These are phyloP conservation scores for Rhabditophanes sp. DNA, from an alignment of 2,888 invertebrate species.

Conservation along the genomic window DNA sequence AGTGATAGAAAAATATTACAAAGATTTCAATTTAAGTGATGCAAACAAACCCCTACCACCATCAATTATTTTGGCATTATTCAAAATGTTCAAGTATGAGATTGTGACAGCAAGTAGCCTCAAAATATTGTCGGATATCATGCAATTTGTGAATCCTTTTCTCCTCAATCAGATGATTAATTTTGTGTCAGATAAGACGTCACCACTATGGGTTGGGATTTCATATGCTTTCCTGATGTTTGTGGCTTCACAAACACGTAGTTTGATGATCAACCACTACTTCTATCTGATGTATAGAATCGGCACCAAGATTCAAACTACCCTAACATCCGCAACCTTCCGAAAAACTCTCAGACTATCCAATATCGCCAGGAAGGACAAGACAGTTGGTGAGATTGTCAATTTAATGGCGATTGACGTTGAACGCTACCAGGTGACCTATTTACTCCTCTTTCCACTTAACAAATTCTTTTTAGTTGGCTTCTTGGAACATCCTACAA, in stretches of 20 bases:
- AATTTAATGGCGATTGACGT: conserved; percentile 51
- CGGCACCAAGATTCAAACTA: conserved; percentile 48
- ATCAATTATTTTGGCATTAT: conserved; percentile 67
- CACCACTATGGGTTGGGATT: conserved; percentile 33
- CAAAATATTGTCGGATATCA: conserved; percentile 35
- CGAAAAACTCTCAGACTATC: conserved; percentile 48
- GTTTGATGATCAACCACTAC: conserved; percentile 47
- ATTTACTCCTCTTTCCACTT: too few relatives aligned
- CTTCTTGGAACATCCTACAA: too few relatives aligned
- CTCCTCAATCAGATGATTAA: conserved; percentile 53
- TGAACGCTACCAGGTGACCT: conserved; percentile 45
- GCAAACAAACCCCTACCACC: too few relatives aligned
- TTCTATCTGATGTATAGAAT: conserved; percentile 48
- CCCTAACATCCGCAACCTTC: conserved; percentile 45
- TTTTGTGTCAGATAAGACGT: conserved; percentile 36
- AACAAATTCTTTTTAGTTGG: too few relatives aligned
- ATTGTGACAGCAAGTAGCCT: conserved; percentile 62
- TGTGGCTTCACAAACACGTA: conserved; percentile 45
- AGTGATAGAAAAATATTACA: too few relatives aligned
- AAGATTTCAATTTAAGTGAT: too few relatives aligned
- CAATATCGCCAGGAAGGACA: conserved; percentile 45
- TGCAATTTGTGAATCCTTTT: conserved; percentile 77
- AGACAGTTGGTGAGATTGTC: conserved; percentile 51
- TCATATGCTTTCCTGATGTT: conserved; percentile 44
- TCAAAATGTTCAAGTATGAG: conserved; percentile 69